Evolutionary conservation across 2,113 vertebrate species (phyloP), one percentile per base, ranked within the genome.

Genomic region (Ammodytes dubius): DNA sequence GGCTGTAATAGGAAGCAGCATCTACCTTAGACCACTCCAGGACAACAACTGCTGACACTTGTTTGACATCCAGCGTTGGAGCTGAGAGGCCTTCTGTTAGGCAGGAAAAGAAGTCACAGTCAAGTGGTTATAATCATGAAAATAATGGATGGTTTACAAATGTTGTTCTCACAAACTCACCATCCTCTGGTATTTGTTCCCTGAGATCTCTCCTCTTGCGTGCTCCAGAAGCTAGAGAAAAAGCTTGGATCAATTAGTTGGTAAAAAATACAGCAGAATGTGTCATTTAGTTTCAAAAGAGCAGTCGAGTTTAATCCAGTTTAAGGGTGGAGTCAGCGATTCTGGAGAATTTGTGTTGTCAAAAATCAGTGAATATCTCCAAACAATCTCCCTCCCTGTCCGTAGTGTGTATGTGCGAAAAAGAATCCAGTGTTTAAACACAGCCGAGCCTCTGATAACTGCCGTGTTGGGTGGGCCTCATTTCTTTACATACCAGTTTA

Each of bases 31-130:
- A 70, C 93, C 93, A 94, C 57, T 89, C 39, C 0, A 75, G 67
- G 5, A 68, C 52, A 19, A 91, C 3, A 2, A 57, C 59, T 8
- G 82, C 69, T 2, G 74, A 3, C 4, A 75, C 8, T 5, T 70
- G 85, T 15, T 4, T 93, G 80, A 92, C 90, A 70, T 79, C 2
- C 86, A 95, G 75, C 75, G 89, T 73, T 52, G 93, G 93, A 64
- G 84, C 74, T 2, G 77, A 56, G 42, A 85, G 82, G 40, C 14
- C 65, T 71, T 57, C 88, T 84, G 74, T 37, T 19, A 27, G 63
- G 10, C 27, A 8, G 10, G 53, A 1, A 53, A 19, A 59, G 39
- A 60, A 71, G n/a, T 6, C 63, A 77, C 3, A 66, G 58, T n/a
- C n/a, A n/a, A n/a, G 27, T 27, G 27, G 27, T 27, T 27, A 27